Base-by-base conservation (phyloP, 2,113 vertebrate genomes). In the Plecotus auritus region DNA sequence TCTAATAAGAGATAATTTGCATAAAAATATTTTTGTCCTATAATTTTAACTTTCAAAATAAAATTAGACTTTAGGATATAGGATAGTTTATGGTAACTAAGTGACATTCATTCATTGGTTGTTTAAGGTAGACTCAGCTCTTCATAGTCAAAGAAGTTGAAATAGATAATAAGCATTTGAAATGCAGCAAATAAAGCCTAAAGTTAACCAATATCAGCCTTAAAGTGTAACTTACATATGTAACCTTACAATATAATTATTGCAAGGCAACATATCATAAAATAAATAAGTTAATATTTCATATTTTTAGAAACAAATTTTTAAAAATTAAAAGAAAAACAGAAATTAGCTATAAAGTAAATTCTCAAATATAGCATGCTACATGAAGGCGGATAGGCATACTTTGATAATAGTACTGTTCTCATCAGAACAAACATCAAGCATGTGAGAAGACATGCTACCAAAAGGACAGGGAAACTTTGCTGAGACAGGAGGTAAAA, bases 201-300 rank as follows among this genome's bases (percentile, higher is more conserved):
- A 97, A 97, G 97, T 97, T 98, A 98, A 95, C 83, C 80, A 66
- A 45, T 73, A 64, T 87, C 67, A 95, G 56, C 83, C 59, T 94
- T 83, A 95, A 93, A 14, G 1, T 92, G 67, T 95, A 94, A 85
- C 18, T 3, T 8, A 95, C 11, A 95, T 94, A 35, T 77, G 92
- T 87, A 54, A 45, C 85, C 92, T 97, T 95, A 42, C 95, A 91
- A 66, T 59, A 49, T 64, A 64, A 78, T 73, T 95, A 97, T 95
- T 85, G 95, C 84, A 96, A 42, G 9, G 69, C 84, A 93, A 90
- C 74, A 88, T 69, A 49, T 83, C 92, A 96, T 94, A 95, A 85
- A 96, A 91, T 97, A 72, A 93, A 85, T 77, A 81, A 91, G 26
- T 94, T 81, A 96, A 49, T 30, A 70, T 66, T 94, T n/a, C 72